A percentile compares a stretch with the other conserved stretches of the same genome.
Evolutionary conservation across 2,797 vertebrate genomes (phyloP).

Genomic region (Sebastes nivosus): DNA sequence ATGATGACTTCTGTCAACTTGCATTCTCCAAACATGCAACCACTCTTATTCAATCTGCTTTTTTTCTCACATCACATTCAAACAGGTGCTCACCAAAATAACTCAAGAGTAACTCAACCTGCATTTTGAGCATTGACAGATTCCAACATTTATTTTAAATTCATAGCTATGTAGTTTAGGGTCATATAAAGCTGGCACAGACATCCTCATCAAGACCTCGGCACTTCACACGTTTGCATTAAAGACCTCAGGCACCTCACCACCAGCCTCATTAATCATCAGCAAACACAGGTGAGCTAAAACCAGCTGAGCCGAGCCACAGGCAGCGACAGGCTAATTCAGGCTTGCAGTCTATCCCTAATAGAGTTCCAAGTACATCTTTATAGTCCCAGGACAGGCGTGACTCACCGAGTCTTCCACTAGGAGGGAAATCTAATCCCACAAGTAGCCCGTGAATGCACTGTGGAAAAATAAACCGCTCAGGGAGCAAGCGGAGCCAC

Average conservation of each 20-base stretch:
- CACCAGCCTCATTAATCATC: constrained; percentile 52
- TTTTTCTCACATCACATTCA: background rate
- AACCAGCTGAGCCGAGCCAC: constrained; percentile 30
- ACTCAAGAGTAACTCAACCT: background rate
- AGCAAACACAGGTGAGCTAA: constrained; percentile 45
- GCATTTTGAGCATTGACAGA: background rate
- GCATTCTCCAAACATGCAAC: background rate
- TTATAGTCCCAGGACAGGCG: constrained; percentile 55
- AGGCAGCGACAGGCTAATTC: constrained; percentile 49
- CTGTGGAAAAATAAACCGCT: constrained; percentile 71
- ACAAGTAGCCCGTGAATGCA: constrained; percentile 56
- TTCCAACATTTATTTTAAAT: background rate
- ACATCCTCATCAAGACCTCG: constrained; percentile 21
- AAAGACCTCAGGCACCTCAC: constrained; percentile 28
- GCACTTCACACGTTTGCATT: constrained; percentile 31
- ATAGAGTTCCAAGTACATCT: constrained; percentile 63
- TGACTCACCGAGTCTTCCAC: constrained; percentile 41
- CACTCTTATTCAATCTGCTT: background rate
- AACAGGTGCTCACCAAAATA: background rate
- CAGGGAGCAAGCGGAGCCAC: constrained; percentile 45
- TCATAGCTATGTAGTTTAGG: background rate
- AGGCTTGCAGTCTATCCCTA: constrained; percentile 35
- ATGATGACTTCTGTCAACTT: background rate
- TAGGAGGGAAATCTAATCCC: constrained; percentile 60
- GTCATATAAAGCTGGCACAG: constrained; percentile 2